Conservation (phyloP, 2,888 invertebrate species). For the Spodoptera littoralis region DNA sequence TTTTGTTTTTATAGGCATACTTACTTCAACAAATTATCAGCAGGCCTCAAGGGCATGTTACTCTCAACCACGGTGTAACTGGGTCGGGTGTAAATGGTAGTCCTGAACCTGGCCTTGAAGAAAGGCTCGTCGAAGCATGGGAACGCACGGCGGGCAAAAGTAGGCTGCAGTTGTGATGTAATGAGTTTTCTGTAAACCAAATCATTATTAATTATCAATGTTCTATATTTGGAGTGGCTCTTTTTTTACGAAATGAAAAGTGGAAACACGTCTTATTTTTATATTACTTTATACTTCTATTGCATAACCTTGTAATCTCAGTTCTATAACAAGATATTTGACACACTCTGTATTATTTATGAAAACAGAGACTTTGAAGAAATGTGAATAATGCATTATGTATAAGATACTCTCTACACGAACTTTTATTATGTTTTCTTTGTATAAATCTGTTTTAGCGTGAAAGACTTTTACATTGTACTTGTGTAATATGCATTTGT, state of each 20-base stretch:
- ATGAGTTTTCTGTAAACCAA: slow-evolving; percentile 84
- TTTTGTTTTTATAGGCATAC: slow-evolving; percentile 35
- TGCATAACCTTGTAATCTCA: no score
- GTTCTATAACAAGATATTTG: neutral
- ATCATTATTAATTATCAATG: no score
- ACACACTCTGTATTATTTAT: slow-evolving; percentile 6
- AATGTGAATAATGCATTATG: slow-evolving; percentile 27
- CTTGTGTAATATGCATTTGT: no score
- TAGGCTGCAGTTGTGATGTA: slow-evolving; percentile 91
- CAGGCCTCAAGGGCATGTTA: slow-evolving; percentile 74
- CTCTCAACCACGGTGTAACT: slow-evolving; percentile 73
- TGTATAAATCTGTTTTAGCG: neutral
- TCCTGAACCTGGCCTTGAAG: slow-evolving; percentile 91
- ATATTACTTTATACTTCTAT: no score
- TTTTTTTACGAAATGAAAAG: no score
- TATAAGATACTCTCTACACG: slow-evolving; percentile 3
- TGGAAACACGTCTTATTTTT: no score
- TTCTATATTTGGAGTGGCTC: no score
- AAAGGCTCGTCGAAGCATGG: slow-evolving; percentile 94
- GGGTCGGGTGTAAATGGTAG: slow-evolving; percentile 88
- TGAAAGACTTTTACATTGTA: no score
- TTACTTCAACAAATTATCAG: slow-evolving; percentile 68
- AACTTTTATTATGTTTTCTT: slow-evolving; percentile 23
- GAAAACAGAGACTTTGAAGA: neutral
- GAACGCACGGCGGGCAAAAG: slow-evolving; percentile 91